Evolutionary conservation across 2,888 invertebrate species (phyloP).

Genomic region (Myathropa florea): DNA sequence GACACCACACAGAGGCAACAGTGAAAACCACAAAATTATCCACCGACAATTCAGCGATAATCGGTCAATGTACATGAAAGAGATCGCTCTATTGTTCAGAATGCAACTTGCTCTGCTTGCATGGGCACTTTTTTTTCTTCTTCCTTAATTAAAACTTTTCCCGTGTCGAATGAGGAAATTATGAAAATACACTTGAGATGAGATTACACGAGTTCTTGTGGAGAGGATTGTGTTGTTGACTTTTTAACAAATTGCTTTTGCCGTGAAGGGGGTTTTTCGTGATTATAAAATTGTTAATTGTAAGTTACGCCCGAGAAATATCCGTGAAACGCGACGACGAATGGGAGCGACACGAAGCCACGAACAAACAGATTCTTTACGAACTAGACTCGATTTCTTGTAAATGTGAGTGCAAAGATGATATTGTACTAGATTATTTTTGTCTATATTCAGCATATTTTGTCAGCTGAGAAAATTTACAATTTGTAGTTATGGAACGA

Average conservation of each 20-base stretch:
- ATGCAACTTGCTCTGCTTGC: constrained; percentile 59
- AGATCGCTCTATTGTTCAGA: constrained; percentile 32
- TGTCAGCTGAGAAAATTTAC: neutral
- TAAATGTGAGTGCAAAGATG: constrained; percentile 24
- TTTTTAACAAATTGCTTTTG: neutral
- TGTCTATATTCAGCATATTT: constrained; percentile 45
- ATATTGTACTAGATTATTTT: constrained; percentile 31
- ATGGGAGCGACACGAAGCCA: constrained; percentile 61
- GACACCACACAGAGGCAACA: neutral
- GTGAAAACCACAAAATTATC: neutral
- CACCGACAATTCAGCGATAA: constrained; percentile 45
- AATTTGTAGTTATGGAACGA: neutral
- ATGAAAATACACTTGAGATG: constrained; percentile 13
- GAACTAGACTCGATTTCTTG: constrained; percentile 41
- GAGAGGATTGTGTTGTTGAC: neutral
- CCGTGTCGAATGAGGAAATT: neutral
- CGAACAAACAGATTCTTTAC: constrained; percentile 59
- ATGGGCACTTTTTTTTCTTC: constrained; percentile 19
- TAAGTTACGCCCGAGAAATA: constrained; percentile 48
- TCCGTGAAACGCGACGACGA: constrained; percentile 63
- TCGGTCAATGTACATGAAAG: constrained; percentile 19
- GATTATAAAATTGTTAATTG: constrained; percentile 31
- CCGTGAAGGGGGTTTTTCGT: constrained; percentile 10
- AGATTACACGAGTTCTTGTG: constrained; percentile 30
- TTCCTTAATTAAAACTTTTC: constrained; percentile 40